A percentile compares a stretch with the other conserved stretches of the same genome.
phyloP scores from a whole-genome alignment of 2,113 vertebrate species.

The Lipotes vexillifer region DNA sequence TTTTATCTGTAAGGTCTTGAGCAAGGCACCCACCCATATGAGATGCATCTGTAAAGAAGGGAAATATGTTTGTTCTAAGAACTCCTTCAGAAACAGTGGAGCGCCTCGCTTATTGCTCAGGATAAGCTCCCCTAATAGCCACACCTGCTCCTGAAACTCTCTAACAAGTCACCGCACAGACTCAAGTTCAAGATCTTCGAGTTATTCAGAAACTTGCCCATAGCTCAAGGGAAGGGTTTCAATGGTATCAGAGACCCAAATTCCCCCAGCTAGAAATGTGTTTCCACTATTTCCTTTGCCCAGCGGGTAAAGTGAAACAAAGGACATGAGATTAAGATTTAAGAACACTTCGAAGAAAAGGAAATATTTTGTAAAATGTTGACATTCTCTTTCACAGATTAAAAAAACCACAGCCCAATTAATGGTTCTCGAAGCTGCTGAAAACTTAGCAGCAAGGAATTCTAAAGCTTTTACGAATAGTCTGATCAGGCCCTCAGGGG shows the following conservation, averaged over 20 bases:
- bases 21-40: not conserved
- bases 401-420: not conserved
- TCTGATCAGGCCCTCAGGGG: not conserved
- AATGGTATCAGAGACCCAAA: not conserved
- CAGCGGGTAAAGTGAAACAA: not conserved
- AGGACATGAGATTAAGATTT: not conserved
- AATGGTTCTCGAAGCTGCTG: not conserved
- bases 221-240: not conserved
- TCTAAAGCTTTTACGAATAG: not conserved
- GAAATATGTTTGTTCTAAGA: not conserved
- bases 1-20: not conserved
- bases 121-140: accelerated
- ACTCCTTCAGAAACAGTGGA: not conserved
- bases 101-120: not conserved
- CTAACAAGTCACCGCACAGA: not conserved
- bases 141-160: not conserved
- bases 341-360: not conserved
- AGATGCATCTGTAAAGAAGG: not conserved
- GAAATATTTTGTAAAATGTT: not conserved
- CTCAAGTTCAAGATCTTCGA: not conserved
- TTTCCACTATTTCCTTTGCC: not conserved
- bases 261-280: not conserved
- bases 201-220: not conserved
- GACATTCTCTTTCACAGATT: not conserved
- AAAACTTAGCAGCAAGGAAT: not conserved